Conservation (phyloP, 1,140 invertebrate genomes). For the Diprion similis region DNA sequence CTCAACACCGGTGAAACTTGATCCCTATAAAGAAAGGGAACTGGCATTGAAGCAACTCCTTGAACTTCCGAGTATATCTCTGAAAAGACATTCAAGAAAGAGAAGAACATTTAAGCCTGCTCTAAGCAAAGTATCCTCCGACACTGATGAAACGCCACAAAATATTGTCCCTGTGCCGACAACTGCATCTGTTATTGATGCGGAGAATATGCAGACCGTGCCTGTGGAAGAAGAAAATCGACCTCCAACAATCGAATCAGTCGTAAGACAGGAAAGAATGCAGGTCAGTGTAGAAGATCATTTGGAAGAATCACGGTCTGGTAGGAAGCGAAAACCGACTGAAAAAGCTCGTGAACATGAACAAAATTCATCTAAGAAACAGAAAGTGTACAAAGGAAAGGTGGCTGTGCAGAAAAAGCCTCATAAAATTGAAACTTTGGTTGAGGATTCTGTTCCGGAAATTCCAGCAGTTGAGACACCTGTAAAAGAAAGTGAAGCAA, state of each 20-base stretch:
- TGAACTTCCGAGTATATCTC: slow-evolving; percentile 50
- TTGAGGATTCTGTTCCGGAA: background rate
- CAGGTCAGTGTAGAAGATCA: slow-evolving; percentile 19
- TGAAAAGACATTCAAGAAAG: slow-evolving; percentile 41
- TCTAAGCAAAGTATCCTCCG: slow-evolving; percentile 18
- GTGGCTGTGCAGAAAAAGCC: slow-evolving; percentile 25
- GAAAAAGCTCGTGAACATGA: slow-evolving; percentile 58
- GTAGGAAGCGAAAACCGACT: slow-evolving; percentile 56
- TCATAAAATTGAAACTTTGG: background rate
- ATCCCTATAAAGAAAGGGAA: slow-evolving; percentile 59
- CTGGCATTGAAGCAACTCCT: slow-evolving; percentile 63
- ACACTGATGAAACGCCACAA: slow-evolving; percentile 9
- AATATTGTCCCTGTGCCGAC: slow-evolving; percentile 3
- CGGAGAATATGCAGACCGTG: background rate
- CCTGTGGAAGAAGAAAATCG: slow-evolving; percentile 23
- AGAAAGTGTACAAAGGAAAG: slow-evolving; percentile 42
- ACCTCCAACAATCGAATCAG: slow-evolving; percentile 22
- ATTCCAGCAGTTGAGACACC: background rate
- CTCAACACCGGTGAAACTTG: slow-evolving; percentile 44
- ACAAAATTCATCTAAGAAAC: slow-evolving; percentile 43
- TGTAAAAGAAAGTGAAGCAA: background rate
- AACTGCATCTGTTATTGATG: background rate
- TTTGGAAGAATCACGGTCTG: slow-evolving; percentile 51
- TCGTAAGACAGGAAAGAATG: slow-evolving; percentile 6
- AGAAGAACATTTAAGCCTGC: slow-evolving; percentile 22